Evolutionary conservation across 2,888 invertebrate genomes (phyloP).

Genomic region (Hirtodrosophila alboralis): DNA sequence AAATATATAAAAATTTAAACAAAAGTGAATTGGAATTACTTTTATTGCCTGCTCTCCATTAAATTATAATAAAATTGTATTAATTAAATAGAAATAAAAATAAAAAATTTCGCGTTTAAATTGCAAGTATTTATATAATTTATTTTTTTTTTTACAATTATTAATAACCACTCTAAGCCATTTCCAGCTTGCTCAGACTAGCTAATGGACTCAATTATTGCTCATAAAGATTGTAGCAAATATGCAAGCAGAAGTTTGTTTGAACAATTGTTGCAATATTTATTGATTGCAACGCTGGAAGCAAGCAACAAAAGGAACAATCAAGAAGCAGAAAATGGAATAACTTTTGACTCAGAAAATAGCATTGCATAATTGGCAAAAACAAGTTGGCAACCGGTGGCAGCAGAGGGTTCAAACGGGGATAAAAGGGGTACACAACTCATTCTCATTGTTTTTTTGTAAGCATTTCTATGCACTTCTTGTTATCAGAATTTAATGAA

Average conservation of each 20-base stretch:
- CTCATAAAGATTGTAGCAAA: slow-evolving; percentile 22
- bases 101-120: too few relatives aligned
- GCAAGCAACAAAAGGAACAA: slow-evolving; percentile 30
- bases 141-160: slow-evolving; percentile 2
- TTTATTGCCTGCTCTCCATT: too few relatives aligned
- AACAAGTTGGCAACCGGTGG: slow-evolving; percentile 17
- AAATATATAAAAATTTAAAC: too few relatives aligned
- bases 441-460: slow-evolving; percentile 23
- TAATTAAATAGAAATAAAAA: too few relatives aligned
- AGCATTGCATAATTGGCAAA: slow-evolving; percentile 66
- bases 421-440: slow-evolving; percentile 5
- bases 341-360: slow-evolving; percentile 55
- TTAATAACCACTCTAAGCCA: not conserved
- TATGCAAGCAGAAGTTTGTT: slow-evolving; percentile 45
- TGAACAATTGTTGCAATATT: slow-evolving; percentile 57
- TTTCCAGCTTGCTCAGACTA: not conserved
- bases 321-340: slow-evolving; percentile 25
- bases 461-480: slow-evolving; percentile 6
- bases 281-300: slow-evolving; percentile 61
- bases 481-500: slow-evolving; percentile 62
- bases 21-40: too few relatives aligned
- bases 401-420: not conserved
- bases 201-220: not conserved
- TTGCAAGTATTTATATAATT: too few relatives aligned
- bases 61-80: too few relatives aligned